These are phyloP conservation scores for Druceiella hillmani DNA, from an alignment of 2,888 invertebrate genomes.

Conservation along the genomic window DNA sequence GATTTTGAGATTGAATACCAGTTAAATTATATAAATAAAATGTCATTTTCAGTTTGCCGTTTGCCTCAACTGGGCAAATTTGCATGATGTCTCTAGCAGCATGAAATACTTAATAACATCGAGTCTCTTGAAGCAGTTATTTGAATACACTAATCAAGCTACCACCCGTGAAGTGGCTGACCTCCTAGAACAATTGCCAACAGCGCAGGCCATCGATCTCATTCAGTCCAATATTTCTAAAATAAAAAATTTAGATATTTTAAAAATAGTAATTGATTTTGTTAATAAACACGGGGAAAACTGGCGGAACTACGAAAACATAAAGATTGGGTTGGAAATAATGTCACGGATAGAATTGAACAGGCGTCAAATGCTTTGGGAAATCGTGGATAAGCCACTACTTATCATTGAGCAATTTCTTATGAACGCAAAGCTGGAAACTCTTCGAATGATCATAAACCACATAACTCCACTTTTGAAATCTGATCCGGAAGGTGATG, in stretches of 20 bases:
- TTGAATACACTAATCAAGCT: slow-evolving; percentile 47
- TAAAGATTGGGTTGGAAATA: slow-evolving; percentile 63
- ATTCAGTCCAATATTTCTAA: slow-evolving; percentile 59
- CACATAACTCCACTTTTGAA: slow-evolving; percentile 46
- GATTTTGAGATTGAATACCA: too few relatives aligned
- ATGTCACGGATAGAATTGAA: slow-evolving; percentile 53
- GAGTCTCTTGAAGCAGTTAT: slow-evolving; percentile 51
- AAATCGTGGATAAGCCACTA: slow-evolving; percentile 63
- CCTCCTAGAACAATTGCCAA: slow-evolving; percentile 56
- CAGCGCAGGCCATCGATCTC: slow-evolving; percentile 53
- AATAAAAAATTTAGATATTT: slow-evolving; percentile 55
- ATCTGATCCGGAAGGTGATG: slow-evolving; percentile 42
- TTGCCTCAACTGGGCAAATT: slow-evolving; percentile 65
- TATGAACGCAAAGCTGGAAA: slow-evolving; percentile 79
- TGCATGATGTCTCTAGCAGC: slow-evolving; percentile 53
- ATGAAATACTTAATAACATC: slow-evolving; percentile 50
- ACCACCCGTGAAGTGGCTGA: slow-evolving; percentile 43
- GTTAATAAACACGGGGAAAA: slow-evolving; percentile 49
- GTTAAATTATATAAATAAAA: slow-evolving; percentile 10
- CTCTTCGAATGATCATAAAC: slow-evolving; percentile 56
- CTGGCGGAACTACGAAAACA: slow-evolving; percentile 52
- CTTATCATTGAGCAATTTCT: slow-evolving; percentile 78
- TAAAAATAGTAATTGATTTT: slow-evolving; percentile 61
- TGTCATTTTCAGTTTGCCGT: slow-evolving; percentile 51
- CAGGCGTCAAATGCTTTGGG: slow-evolving; percentile 57